Percentiles rank a stretch among this genome's conserved stretches.
Evolutionary conservation across 2,797 vertebrate species (phyloP).

Genomic region (Diglossa cyanea): DNA sequence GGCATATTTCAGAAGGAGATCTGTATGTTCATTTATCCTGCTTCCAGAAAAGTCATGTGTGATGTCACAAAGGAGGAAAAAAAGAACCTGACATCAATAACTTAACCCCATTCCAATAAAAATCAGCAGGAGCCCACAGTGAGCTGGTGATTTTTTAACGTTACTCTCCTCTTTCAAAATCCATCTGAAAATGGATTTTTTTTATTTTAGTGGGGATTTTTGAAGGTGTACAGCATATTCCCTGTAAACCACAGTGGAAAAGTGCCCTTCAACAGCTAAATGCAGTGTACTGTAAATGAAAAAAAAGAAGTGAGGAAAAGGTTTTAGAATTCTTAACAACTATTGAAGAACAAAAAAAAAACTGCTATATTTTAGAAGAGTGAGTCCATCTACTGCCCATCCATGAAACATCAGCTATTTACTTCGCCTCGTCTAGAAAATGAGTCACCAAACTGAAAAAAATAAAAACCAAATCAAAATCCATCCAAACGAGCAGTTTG

Average conservation of each 20-base stretch:
- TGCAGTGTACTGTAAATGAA: background rate
- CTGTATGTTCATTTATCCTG: background rate
- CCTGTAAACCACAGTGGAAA: background rate
- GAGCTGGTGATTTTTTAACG: background rate
- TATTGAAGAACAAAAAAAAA: background rate
- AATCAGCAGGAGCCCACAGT: background rate
- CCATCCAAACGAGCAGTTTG: background rate
- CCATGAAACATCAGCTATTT: background rate
- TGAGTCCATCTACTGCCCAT: background rate
- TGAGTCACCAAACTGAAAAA: background rate
- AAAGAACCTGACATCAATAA: background rate
- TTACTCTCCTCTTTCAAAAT: background rate
- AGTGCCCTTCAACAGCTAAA: background rate
- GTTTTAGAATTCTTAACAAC: background rate
- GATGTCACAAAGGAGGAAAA: background rate
- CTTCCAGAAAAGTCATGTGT: background rate
- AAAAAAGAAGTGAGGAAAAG: background rate
- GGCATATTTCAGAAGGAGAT: background rate
- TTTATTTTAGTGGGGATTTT: background rate
- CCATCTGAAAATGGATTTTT: background rate
- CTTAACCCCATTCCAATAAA: background rate
- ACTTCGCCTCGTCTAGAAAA: background rate
- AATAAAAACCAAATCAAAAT: background rate
- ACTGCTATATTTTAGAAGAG: background rate
- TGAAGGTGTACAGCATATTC: background rate